phyloP scores from a whole-genome alignment of 1,140 invertebrate species.

The Ips nitidus region DNA sequence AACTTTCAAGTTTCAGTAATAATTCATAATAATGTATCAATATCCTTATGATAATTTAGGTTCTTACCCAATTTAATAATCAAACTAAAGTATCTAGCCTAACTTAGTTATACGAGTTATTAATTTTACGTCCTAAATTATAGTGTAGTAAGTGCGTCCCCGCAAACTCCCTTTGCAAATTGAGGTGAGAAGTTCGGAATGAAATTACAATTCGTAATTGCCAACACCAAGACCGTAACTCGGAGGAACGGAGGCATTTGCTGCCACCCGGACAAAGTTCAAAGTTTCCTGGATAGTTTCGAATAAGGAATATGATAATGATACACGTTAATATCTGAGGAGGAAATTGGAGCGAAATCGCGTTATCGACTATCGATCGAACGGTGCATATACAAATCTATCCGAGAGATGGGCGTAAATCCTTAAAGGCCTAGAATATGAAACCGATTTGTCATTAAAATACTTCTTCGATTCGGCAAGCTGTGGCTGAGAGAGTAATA shows the following conservation, averaged over 20 bases:
- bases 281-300: conserved; percentile 13
- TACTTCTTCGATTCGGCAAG: background rate
- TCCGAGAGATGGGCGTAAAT: no score
- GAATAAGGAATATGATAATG: conserved; percentile 15
- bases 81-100: conserved; percentile 11
- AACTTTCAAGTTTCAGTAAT: no score
- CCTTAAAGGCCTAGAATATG: no score
- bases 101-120: conserved; percentile 3
- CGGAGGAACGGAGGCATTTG: conserved; percentile 7
- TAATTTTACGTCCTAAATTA: conserved; percentile 14
- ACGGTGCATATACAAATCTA: background rate
- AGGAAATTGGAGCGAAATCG: background rate
- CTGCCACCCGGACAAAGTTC: conserved; percentile 16
- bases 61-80: conserved; percentile 1
- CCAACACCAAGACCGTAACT: conserved; percentile 24
- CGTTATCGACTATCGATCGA: background rate
- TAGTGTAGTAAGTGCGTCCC: conserved; percentile 11
- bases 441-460: background rate
- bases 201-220: conserved; percentile 35
- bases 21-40: no score
- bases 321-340: conserved; percentile 13
- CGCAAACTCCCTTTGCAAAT: conserved; percentile 21
- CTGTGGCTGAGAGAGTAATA: conserved; percentile 1
- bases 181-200: conserved; percentile 34
- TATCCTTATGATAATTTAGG: background rate